Evolutionary conservation across 2,113 vertebrate genomes (phyloP).

Genomic region (Clinocottus analis): DNA sequence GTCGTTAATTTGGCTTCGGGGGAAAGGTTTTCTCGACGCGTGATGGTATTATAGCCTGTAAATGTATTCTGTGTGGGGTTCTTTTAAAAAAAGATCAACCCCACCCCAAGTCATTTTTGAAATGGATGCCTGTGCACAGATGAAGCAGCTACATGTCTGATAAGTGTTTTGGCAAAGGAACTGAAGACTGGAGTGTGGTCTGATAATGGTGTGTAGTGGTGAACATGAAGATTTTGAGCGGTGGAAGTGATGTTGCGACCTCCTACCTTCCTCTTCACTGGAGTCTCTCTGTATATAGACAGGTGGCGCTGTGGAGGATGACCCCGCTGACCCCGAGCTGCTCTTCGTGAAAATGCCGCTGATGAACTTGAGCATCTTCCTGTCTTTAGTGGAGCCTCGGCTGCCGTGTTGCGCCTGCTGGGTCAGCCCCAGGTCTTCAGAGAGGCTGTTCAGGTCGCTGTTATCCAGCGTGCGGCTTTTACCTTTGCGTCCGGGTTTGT

Average conservation of each 20-base stretch:
- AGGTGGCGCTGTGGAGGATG: conserved; percentile 75
- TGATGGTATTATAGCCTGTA: conserved; percentile 29
- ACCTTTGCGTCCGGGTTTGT: conserved; percentile 88
- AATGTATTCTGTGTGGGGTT: conserved; percentile 32
- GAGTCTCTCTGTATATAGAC: conserved; percentile 84
- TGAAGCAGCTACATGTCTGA: conserved; percentile 14
- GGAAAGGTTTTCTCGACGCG: conserved; percentile 11
- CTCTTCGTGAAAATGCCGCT: conserved; percentile 97
- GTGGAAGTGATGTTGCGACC: conserved; percentile 12
- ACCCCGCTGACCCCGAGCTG: conserved; percentile 80
- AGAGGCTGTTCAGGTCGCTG: conserved; percentile 90
- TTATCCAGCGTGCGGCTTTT: conserved; percentile 96
- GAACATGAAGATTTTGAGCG: background rate
- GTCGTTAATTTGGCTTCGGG: conserved; percentile 48
- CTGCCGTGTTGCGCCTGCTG: conserved; percentile 75
- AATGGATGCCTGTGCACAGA: conserved; percentile 43
- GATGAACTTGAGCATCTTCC: conserved; percentile 98
- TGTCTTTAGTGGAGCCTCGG: conserved; percentile 89
- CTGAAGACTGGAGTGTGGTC: conserved; percentile 1
- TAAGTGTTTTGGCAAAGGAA: conserved; percentile 7
- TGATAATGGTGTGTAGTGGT: conserved; percentile 11
- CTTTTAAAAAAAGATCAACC: conserved; percentile 46
- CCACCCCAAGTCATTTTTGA: conserved; percentile 40
- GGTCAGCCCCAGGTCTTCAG: conserved; percentile 82
- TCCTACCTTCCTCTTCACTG: conserved; percentile 86